phyloP scores from a whole-genome alignment of 2,888 invertebrate genomes.

The Rhimphoctona megacephalus region DNA sequence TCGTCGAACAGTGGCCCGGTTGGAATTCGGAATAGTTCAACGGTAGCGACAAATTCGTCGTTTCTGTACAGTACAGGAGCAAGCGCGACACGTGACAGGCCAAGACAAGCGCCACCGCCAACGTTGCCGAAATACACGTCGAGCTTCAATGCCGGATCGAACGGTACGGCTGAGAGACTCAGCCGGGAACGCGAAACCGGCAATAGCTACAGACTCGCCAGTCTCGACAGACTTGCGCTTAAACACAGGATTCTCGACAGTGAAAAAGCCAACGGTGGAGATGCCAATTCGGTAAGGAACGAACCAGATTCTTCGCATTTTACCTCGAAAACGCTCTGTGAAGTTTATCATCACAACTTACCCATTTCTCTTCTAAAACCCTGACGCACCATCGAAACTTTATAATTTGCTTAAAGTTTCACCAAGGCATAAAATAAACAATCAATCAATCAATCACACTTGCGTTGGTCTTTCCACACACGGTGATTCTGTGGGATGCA shows the following conservation, averaged over 20 bases:
- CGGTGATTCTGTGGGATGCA: not conserved
- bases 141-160: slow-evolving; percentile 91
- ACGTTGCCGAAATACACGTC: slow-evolving; percentile 92
- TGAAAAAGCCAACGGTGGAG: slow-evolving; percentile 86
- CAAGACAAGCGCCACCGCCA: slow-evolving; percentile 91
- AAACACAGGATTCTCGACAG: slow-evolving; percentile 93
- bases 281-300: slow-evolving; percentile 81
- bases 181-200: slow-evolving; percentile 90
- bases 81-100: slow-evolving; percentile 78
- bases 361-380: not conserved
- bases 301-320: not conserved
- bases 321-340: not conserved
- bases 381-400: not conserved
- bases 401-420: not conserved
- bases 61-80: slow-evolving; percentile 82
- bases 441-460: not conserved
- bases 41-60: slow-evolving; percentile 80
- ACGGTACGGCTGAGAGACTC: slow-evolving; percentile 86
- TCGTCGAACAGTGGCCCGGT: slow-evolving; percentile 66
- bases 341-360: not conserved
- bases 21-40: slow-evolving; percentile 61
- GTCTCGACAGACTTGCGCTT: slow-evolving; percentile 93
- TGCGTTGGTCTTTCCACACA: not conserved
- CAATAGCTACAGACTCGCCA: slow-evolving; percentile 92
- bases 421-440: not conserved